A percentile compares a stretch with the other conserved stretches of the same genome.
These are phyloP conservation scores for Paramormyrops hopkinsi DNA, from an alignment of 2,797 vertebrate species.

Conservation along the genomic window DNA sequence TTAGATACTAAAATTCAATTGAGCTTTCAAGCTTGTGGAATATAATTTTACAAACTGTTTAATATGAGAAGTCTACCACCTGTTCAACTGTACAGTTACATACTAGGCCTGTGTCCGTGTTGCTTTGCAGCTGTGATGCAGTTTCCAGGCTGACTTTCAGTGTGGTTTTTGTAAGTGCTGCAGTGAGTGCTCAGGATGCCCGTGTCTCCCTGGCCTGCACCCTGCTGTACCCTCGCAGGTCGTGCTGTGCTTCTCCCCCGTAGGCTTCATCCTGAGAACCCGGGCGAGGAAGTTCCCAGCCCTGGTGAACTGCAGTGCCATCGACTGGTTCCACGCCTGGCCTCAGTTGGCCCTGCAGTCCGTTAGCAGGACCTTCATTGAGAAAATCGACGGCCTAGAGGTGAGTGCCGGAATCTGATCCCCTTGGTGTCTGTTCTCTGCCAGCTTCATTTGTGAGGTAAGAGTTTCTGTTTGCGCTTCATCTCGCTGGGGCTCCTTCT, in stretches of 20 bases:
- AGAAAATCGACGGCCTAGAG: slow-evolving; percentile 61
- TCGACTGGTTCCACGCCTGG: slow-evolving; percentile 61
- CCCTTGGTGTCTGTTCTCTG: not conserved
- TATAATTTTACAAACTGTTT: not conserved
- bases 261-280: slow-evolving; percentile 61
- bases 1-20: not conserved
- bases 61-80: not conserved
- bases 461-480: not conserved
- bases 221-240: slow-evolving; percentile 46
- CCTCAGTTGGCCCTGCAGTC: slow-evolving; percentile 56
- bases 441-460: not conserved
- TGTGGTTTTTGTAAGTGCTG: not conserved
- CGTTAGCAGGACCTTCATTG: slow-evolving; percentile 62
- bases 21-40: not conserved
- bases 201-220: not conserved
- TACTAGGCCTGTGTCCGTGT: not conserved
- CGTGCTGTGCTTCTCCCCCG: slow-evolving; percentile 67
- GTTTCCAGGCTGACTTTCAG: not conserved
- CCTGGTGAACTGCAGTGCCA: slow-evolving; percentile 58
- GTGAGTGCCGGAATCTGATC: slow-evolving; percentile 32
- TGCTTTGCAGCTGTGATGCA: not conserved
- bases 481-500: not conserved
- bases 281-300: slow-evolving; percentile 63
- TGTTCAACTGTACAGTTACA: not conserved
- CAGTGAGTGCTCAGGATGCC: not conserved